Conservation (phyloP, 1,140 invertebrate genomes). For the Trichomalopsis sarcophagae region DNA sequence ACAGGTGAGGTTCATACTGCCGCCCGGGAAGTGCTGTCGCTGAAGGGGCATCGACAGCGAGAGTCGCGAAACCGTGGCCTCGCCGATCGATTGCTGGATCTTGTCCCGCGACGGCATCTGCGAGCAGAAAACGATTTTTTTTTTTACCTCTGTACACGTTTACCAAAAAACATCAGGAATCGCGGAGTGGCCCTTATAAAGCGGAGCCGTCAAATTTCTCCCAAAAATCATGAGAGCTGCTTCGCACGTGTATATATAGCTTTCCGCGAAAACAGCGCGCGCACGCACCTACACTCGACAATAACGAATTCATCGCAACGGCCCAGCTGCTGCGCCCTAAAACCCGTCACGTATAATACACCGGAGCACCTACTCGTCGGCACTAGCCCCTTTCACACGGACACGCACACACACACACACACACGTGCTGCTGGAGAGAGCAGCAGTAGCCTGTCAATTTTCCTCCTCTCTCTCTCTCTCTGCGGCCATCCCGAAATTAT, state of each 20-base stretch:
- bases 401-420: too few species aligned
- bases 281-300: background rate
- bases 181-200: too few species aligned
- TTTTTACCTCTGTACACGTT: too few species aligned
- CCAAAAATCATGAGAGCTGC: too few species aligned
- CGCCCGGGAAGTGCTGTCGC: constrained; percentile 65
- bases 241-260: too few species aligned
- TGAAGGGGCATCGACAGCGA: constrained; percentile 63
- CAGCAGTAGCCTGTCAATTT: constrained; percentile 53
- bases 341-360: background rate
- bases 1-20: constrained; percentile 65
- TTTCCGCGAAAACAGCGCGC: background rate
- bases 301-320: constrained; percentile 8
- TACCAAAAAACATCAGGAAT: too few species aligned
- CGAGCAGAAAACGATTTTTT: background rate
- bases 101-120: constrained; percentile 11
- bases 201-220: too few species aligned
- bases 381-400: too few species aligned
- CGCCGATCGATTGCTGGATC: constrained; percentile 56
- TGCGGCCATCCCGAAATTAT: constrained; percentile 18
- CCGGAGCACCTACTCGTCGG: too few species aligned
- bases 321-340: background rate
- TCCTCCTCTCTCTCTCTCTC: background rate
- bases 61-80: constrained; percentile 59
- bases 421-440: too few species aligned